Base-by-base conservation (phyloP, 1,140 invertebrate genomes). In the Lethocerus indicus region DNA sequence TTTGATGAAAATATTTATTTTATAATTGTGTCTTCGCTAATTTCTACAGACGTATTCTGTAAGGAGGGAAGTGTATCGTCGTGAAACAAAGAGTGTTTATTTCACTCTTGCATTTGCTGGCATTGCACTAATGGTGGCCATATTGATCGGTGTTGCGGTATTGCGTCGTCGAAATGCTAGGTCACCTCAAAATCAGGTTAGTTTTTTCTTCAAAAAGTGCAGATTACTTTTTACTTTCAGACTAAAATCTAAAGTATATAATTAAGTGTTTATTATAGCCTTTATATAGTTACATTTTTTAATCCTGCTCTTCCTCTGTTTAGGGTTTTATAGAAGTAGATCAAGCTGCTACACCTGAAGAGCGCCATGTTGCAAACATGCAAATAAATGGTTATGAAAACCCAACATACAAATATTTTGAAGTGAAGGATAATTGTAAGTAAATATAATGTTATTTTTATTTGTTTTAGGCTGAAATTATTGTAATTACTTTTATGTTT, bases 371-470 rank as follows among this genome's bases (percentile, higher is more conserved):
- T 45, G 87, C 89, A 59, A 95, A 94, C 68, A 98, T 99, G 94
- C 95, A 98, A 70, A 94, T 98, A 65, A 98, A 98, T 68, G 95
- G 95, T 60, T 99, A 99, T 67, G 95, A 98, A 67, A 99, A 99
- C 75, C 95, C 95, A 53, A 98, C 94, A 59, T 98, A 98, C 75
- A 96, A 94, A 79, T 98, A 96, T 69, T 98, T 97, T 69, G 95
- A 98, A 73, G 83, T 87, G 62, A 89, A 88, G 72, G 84, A 87
- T 75, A 87, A 81, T 48, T 53, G 49, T 54, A 51, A 41, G 56
- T 57, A 46, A 52, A n/a, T n/a, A n/a, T n/a, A n/a, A n/a, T n/a
- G n/a, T n/a, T n/a, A n/a, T n/a, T n/a, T n/a, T n/a, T n/a, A n/a
- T n/a, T n/a, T n/a, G n/a, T n/a, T n/a, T n/a, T n/a, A n/a, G n/a